Percentiles rank a stretch among this genome's conserved stretches.
Evolutionary conservation across 30 jellyfish, hydroid and myxozoan species (phyloP).

Genomic region (Rhopilema esculentum): DNA sequence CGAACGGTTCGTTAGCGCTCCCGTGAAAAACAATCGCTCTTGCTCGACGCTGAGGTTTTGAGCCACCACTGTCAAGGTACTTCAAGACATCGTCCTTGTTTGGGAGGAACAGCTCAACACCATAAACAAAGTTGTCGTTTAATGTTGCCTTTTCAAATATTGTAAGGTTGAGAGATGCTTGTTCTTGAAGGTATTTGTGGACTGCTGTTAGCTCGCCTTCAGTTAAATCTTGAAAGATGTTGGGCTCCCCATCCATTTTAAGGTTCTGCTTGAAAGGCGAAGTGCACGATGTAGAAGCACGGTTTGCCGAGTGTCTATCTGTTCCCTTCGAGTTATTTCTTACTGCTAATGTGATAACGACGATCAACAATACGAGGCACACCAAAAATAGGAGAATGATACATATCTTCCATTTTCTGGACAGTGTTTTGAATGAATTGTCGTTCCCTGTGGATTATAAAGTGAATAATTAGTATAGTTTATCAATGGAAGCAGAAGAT

Average conservation of each 20-base stretch:
- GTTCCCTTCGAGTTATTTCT: neutral
- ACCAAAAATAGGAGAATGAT: neutral
- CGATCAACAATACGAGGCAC: neutral
- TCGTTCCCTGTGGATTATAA: neutral
- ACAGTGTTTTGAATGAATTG: neutral
- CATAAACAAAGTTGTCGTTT: conserved; percentile 53
- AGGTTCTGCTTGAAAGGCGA: conserved; percentile 11
- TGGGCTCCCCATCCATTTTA: conserved; percentile 5
- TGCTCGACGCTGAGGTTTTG: conserved; percentile 72
- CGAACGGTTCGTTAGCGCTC: conserved; percentile 5
- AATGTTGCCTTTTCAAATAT: conserved; percentile 51
- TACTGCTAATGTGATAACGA: neutral
- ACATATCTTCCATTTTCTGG: conserved; percentile 3
- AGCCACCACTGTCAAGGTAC: conserved; percentile 46
- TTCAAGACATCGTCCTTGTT: conserved; percentile 30
- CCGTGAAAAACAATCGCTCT: conserved; percentile 70
- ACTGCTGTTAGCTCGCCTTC: conserved; percentile 36
- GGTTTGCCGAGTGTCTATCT: too few relatives aligned
- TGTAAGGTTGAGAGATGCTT: conserved; percentile 29
- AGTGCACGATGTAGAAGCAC: neutral
- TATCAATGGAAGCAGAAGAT: too few relatives aligned
- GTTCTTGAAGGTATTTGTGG: conserved; percentile 1
- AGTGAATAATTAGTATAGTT: neutral
- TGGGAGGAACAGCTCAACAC: conserved; percentile 65
- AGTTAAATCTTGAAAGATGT: conserved; percentile 56